A percentile compares a stretch with the other conserved stretches of the same genome.
Conservation (phyloP, 2,797 vertebrate genomes). For the Holocentrus rufus region DNA sequence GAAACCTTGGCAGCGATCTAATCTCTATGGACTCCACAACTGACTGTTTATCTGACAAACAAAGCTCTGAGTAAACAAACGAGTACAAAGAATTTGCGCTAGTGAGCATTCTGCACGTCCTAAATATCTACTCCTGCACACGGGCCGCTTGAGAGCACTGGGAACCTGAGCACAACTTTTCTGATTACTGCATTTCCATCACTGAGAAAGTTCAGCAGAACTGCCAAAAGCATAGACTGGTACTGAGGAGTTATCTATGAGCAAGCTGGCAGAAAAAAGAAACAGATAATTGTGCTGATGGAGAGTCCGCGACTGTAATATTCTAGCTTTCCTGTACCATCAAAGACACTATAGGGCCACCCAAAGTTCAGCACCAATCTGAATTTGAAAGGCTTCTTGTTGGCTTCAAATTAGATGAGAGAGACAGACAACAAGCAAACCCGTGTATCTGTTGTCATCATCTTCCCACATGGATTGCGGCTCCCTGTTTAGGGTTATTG, state of each 20-base stretch:
- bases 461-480: constrained; percentile 52
- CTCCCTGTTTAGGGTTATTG: constrained; percentile 65
- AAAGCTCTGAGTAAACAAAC: constrained; percentile 17
- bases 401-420: constrained; percentile 57
- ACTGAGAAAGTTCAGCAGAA: constrained; percentile 18
- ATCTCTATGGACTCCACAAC: constrained; percentile 9
- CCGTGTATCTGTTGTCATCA: constrained; percentile 61
- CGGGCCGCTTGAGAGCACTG: neutral
- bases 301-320: constrained; percentile 31
- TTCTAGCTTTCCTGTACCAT: constrained; percentile 43
- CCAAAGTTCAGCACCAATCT: constrained; percentile 42
- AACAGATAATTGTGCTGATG: constrained; percentile 23
- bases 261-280: constrained; percentile 6
- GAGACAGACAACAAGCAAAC: constrained; percentile 49
- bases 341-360: constrained; percentile 22
- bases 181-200: constrained; percentile 27
- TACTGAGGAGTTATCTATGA: constrained; percentile 26
- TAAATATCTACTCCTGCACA: constrained; percentile 9
- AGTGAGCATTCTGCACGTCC: neutral
- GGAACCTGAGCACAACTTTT: constrained; percentile 20
- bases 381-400: constrained; percentile 46
- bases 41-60: constrained; percentile 34
- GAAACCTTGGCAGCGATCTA: neutral
- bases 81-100: neutral
- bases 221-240: constrained; percentile 20